Percentiles rank a stretch among this genome's conserved stretches.
These are phyloP conservation scores for Neomorphus geoffroyi DNA, from an alignment of 2,797 vertebrate genomes.

Conservation along the genomic window DNA sequence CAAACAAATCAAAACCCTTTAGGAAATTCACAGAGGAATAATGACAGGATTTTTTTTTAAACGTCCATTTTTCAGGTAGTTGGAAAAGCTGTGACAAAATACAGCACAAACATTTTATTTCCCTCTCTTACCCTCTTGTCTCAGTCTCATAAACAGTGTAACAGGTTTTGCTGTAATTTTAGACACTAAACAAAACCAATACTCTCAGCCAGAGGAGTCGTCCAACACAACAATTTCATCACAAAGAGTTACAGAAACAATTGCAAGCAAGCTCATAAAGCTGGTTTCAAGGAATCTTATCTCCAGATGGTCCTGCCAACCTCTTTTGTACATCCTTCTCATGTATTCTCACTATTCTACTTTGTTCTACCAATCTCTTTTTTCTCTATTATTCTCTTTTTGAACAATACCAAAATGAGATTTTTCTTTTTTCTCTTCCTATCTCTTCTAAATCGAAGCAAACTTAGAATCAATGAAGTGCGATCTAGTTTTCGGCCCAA, in stretches of 20 bases:
- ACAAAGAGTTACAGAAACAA: not conserved
- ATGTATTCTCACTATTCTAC: not conserved
- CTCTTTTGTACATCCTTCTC: not conserved
- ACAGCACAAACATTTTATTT: not conserved
- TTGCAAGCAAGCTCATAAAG: not conserved
- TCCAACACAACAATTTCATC: not conserved
- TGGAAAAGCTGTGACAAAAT: not conserved
- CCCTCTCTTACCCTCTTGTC: not conserved
- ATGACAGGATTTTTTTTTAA: not conserved
- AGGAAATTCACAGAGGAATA: not conserved
- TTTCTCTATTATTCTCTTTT: not conserved
- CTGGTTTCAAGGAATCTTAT: not conserved
- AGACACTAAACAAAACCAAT: not conserved
- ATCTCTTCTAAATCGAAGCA: not conserved
- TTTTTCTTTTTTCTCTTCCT: conserved; percentile 4
- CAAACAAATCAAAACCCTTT: not conserved
- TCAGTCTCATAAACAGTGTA: not conserved
- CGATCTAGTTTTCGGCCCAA: not conserved
- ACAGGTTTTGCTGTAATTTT: not conserved
- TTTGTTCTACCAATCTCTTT: not conserved
- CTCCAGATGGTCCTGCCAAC: not conserved
- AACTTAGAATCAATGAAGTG: not conserved
- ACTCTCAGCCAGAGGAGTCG: not conserved
- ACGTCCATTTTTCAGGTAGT: not conserved
- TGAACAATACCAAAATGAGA: not conserved